Conservation (phyloP, 92 coral and sea anemone genomes). For the Virgularia gustaviana region DNA sequence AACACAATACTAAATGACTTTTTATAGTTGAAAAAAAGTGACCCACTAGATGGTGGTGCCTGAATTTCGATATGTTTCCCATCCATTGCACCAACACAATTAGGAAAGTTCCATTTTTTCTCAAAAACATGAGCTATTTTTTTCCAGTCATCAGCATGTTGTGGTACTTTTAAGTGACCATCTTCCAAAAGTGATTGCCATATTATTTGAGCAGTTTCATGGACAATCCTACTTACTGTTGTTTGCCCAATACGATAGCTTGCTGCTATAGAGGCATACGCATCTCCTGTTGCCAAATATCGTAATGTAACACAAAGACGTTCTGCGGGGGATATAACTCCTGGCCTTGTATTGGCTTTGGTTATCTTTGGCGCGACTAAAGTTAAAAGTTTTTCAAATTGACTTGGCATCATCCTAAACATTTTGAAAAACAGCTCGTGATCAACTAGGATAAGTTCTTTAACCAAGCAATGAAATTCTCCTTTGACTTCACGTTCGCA, state of each 20-base stretch:
- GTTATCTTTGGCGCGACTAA: constrained; percentile 11
- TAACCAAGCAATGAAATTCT: constrained; percentile 16
- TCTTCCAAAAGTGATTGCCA: constrained; percentile 16
- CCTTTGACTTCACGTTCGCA: constrained; percentile 17
- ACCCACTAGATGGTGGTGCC: constrained; percentile 1
- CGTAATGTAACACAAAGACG: constrained; percentile 13
- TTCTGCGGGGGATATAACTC: constrained; percentile 14
- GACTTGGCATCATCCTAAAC: constrained; percentile 16
- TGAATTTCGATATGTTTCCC: constrained; percentile 16
- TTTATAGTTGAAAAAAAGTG: neutral
- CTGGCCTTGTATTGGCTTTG: constrained; percentile 15
- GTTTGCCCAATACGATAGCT: constrained; percentile 31
- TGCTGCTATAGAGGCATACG: constrained; percentile 14
- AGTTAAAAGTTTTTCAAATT: constrained; percentile 13
- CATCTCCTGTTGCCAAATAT: constrained; percentile 23
- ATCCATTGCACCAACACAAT: constrained; percentile 6
- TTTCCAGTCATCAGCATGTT: constrained; percentile 4
- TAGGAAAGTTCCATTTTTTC: constrained; percentile 3
- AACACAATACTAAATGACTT: constrained; percentile 18
- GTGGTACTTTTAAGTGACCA: constrained; percentile 14
- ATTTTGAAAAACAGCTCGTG: constrained; percentile 25
- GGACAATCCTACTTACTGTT: constrained; percentile 4
- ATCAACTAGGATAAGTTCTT: constrained; percentile 18
- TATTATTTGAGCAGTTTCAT: neutral
- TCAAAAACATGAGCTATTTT: constrained; percentile 1